A percentile compares a stretch with the other conserved stretches of the same genome.
Conservation (phyloP, 1,140 invertebrate genomes). For the Leucophenga varia region DNA sequence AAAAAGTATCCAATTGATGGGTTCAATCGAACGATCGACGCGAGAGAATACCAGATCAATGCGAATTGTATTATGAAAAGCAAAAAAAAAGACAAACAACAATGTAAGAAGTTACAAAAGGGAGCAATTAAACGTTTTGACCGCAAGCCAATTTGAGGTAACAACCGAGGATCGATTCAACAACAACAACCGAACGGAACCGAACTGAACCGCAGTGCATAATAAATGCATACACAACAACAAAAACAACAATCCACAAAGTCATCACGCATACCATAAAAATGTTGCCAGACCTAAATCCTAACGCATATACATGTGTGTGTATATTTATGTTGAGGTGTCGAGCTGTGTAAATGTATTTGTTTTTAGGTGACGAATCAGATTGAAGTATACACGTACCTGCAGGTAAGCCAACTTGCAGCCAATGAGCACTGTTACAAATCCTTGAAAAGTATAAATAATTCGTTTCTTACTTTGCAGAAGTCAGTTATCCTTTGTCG, state of each 20-base stretch:
- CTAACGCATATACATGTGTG: not conserved
- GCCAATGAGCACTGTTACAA: too few relatives aligned
- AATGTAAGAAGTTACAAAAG: constrained; percentile 5
- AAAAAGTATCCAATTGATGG: too few relatives aligned
- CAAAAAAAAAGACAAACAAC: constrained; percentile 1
- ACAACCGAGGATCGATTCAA: constrained; percentile 8
- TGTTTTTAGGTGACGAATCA: too few relatives aligned
- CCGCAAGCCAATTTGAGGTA: constrained; percentile 53
- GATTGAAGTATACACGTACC: too few relatives aligned
- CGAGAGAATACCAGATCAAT: constrained; percentile 3
- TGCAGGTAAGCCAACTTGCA: too few relatives aligned
- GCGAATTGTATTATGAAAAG: not conserved
- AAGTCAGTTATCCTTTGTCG: constrained; percentile 39
- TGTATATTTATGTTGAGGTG: too few relatives aligned
- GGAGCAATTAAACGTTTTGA: constrained; percentile 55
- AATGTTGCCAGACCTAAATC: not conserved
- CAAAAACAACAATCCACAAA: too few relatives aligned
- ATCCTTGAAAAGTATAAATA: too few relatives aligned
- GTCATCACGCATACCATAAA: not conserved
- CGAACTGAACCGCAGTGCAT: not conserved
- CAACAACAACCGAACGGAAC: not conserved
- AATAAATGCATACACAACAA: not conserved
- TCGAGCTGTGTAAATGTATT: too few relatives aligned
- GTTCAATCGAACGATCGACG: too few relatives aligned
- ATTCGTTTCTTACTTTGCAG: not conserved